Base-by-base conservation (phyloP, 2,797 vertebrate genomes). In the Serranus cabrilla region DNA sequence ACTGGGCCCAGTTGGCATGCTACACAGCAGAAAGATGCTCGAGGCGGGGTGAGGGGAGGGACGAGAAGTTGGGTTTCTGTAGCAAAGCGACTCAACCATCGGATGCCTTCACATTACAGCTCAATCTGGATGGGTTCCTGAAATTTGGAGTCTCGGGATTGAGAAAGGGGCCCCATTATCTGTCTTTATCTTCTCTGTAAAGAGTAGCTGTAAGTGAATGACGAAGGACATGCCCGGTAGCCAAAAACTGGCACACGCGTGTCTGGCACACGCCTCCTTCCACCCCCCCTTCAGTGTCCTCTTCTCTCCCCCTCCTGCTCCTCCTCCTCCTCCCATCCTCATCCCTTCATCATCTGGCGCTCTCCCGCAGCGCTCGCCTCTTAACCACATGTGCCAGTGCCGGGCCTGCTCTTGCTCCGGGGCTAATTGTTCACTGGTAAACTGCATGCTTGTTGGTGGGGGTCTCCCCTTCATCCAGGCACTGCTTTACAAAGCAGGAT, bases 311-410 rank as follows among this genome's bases (percentile, higher is more conserved):
- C 13, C 70, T 37, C 65, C 61, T n/a, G 64, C 93, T 92, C 91
- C 92, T 91, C 94, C 90, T 71, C 93, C 96, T 94, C 95, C 93
- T 67, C 86, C 78, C 87, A 81, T 94, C 94, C 94, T 94, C 95
- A 94, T 94, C 89, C 94, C 96, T 96, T 97, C 96, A 97, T 98
- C 97, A 96, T 97, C 95, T 96, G 96, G 91, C 83, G 80, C 95
- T 95, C 96, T 93, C 96, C 93, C 62, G 90, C 90, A 88, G 93
- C 68, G 87, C 74, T 87, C 80, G 90, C 87, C 89, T 93, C 89
- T 91, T 87, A 91, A 95, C 95, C 97, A 95, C 95, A 95, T 96
- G 95, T 96, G 96, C 96, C 91, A 90, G 93, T 88, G 93, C 93
- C 87, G 84, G 94, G 95, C 96, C 81, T 92, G 89, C 94, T 96